A percentile compares a stretch with the other conserved stretches of the same genome.
phyloP scores from a whole-genome alignment of 1,140 invertebrate genomes.

The Drosophila mojavensis region DNA sequence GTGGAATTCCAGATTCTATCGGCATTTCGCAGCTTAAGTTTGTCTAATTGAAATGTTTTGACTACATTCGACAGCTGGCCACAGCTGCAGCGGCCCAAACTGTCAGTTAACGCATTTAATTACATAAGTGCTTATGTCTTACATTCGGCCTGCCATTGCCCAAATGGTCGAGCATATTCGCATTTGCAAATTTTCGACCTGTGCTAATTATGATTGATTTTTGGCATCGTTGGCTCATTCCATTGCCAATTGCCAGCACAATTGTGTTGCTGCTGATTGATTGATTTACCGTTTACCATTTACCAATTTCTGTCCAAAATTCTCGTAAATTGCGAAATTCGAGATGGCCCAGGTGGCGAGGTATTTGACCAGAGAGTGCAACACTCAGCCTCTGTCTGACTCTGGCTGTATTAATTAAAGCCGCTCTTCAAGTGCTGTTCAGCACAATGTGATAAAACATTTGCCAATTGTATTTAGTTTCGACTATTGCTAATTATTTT shows the following conservation, averaged over 20 bases:
- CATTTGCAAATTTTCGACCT: conserved; percentile 17
- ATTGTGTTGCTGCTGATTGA: conserved; percentile 35
- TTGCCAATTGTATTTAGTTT: conserved; percentile 15
- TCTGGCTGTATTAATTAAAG: background rate
- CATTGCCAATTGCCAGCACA: conserved; percentile 23
- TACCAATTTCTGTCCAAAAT: background rate
- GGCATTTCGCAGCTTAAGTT: conserved; percentile 72
- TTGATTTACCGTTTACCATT: background rate
- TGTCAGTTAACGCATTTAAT: conserved; percentile 75
- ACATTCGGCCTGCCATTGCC: conserved; percentile 41
- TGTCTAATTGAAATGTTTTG: conserved; percentile 82
- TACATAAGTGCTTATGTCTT: conserved; percentile 79
- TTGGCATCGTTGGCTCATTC: conserved; percentile 11
- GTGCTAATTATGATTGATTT: conserved; percentile 78
- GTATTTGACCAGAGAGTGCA: background rate
- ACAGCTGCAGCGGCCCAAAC: conserved; percentile 24
- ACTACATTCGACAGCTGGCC: background rate
- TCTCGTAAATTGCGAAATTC: conserved; percentile 1
- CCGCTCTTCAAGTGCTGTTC: background rate
- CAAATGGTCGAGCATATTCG: background rate
- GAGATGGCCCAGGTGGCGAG: background rate
- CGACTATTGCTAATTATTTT: background rate
- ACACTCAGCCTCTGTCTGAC: background rate
- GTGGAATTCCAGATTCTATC: conserved; percentile 50
- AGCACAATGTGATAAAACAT: background rate